A percentile compares a stretch with the other conserved stretches of the same genome.
Evolutionary conservation across 1,140 invertebrate species (phyloP).

Genomic region (Bombus affinis): DNA sequence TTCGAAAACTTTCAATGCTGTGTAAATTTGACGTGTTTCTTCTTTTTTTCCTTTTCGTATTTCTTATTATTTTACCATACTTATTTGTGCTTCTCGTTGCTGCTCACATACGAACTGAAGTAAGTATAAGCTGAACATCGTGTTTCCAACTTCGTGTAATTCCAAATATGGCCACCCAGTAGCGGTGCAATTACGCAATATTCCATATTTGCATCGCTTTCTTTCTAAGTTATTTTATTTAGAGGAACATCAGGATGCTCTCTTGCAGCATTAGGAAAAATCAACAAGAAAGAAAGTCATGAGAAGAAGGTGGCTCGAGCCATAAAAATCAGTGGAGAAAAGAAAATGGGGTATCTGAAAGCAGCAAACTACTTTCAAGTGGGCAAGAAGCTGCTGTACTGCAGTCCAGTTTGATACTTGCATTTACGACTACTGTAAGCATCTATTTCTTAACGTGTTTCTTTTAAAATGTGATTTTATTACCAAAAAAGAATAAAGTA

Average conservation of each 20-base stretch:
- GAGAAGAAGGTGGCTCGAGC: no score
- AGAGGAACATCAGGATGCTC: no score
- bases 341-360: background rate
- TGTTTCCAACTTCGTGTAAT: background rate
- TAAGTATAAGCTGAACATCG: background rate
- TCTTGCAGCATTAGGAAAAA: background rate
- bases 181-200: background rate
- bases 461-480: background rate
- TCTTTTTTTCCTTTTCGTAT: background rate
- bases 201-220: background rate
- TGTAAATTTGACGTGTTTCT: background rate
- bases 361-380: background rate
- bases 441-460: background rate
- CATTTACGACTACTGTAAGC: background rate
- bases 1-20: background rate
- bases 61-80: background rate
- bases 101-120: background rate
- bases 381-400: background rate
- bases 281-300: background rate
- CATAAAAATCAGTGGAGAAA: no score
- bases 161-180: background rate
- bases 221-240: background rate
- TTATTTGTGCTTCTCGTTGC: background rate
- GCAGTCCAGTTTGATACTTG: background rate
- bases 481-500: background rate